Base-by-base conservation (phyloP, 1,140 invertebrate species). In the Zaprionus capensis region DNA sequence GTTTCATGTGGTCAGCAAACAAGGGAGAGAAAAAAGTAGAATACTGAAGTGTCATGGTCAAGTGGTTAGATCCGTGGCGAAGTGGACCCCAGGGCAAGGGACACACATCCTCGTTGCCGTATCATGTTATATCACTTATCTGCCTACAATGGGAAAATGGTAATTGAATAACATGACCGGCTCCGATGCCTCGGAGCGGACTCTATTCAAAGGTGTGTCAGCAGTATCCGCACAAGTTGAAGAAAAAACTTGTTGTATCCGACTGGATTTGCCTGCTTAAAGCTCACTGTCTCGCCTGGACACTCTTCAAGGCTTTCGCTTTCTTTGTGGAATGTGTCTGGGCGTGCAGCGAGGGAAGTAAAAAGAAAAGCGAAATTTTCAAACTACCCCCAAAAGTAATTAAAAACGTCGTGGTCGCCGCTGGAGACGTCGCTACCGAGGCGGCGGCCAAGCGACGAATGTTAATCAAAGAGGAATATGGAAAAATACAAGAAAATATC, bases 351-450 rank as follows among this genome's bases (percentile, higher is more conserved):
- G 7, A 75, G 34, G 38, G 41, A 46, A 22, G 17, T 17, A 49
- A 20, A 61, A 49, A 67, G 14, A 76, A 22, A 74, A 57, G 71
- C 46, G 46, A 61, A 78, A 62, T 82, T 70, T 73, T 22, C 55
- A 87, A 88, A 88, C 84, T 88, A 88, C 84, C 84, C 84, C 81
- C 81, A 88, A 90, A 87, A 88, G 84, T 88, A 88, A 88, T 88
- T 88, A 88, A 88, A 88, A 84, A 67, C 75, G 78, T 72, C 75
- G 78, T 72, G 68, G 78, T 78, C 57, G 71, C 63, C 65, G 74
- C 62, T 59, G 41, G 82, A 78, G 78, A 78, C 78, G 69, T 46
- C 72, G 49, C 66, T 46, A 53, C 44, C 38, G 12, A 56, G 55
- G 36, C 14, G 36, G 12, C 53, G 51, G 22, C 59, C 58, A 59